phyloP scores from a whole-genome alignment of 2,113 vertebrate species.

The Antigone vipio region DNA sequence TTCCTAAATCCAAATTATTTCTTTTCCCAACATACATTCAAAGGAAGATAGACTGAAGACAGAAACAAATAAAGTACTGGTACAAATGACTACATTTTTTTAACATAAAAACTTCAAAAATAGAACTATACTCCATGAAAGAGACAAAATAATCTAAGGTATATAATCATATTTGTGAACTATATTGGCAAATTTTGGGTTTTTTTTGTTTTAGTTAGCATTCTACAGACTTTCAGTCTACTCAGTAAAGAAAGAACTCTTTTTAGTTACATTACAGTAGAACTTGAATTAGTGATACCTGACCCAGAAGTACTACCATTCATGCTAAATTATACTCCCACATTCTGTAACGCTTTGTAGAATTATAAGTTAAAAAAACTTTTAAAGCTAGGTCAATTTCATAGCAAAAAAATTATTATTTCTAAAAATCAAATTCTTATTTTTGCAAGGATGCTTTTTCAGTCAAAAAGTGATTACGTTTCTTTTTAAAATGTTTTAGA shows the following conservation, averaged over 20 bases:
- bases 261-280: neutral
- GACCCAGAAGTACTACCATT: neutral
- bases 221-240: neutral
- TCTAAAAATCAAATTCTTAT: neutral
- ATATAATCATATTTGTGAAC: neutral
- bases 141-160: neutral
- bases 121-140: neutral
- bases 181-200: neutral
- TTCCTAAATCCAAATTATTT: neutral
- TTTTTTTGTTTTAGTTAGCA: neutral
- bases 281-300: neutral
- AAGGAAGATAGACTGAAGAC: neutral
- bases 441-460: neutral
- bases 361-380: neutral
- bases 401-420: neutral
- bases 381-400: neutral
- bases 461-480: neutral
- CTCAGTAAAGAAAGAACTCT: neutral
- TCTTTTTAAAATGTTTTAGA: neutral
- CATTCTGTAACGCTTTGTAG: neutral
- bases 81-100: neutral
- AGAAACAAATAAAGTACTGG: neutral
- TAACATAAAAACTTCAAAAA: neutral
- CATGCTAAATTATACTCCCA: neutral
- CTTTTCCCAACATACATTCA: neutral